Conservation (phyloP, 2,888 invertebrate genomes). For the Muschampia plurimacula region DNA sequence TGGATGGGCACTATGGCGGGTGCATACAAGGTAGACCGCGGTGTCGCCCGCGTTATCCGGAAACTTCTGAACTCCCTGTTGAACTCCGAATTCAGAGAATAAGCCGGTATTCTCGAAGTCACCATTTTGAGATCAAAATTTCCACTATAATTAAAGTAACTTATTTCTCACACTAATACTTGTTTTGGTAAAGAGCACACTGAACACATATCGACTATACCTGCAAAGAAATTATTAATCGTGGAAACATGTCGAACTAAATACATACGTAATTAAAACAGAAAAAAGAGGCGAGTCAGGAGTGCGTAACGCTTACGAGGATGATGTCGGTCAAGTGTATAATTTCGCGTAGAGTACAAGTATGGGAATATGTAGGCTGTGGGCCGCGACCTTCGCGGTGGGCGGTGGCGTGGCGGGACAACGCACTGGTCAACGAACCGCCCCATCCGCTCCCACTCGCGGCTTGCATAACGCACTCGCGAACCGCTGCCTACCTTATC, state of each 20-base stretch:
- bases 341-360: slow-evolving; percentile 51
- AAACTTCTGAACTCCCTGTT: slow-evolving; percentile 86
- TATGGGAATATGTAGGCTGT: slow-evolving; percentile 58
- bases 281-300: slow-evolving; percentile 15
- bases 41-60: slow-evolving; percentile 82
- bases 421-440: slow-evolving; percentile 85
- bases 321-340: slow-evolving; percentile 44
- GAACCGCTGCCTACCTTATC: slow-evolving; percentile 62
- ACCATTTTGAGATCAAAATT: slow-evolving; percentile 87
- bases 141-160: slow-evolving; percentile 65
- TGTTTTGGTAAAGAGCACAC: slow-evolving; percentile 76
- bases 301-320: slow-evolving; percentile 42
- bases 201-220: slow-evolving; percentile 83
- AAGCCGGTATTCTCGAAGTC: slow-evolving; percentile 87
- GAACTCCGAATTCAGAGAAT: slow-evolving; percentile 87
- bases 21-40: slow-evolving; percentile 78
- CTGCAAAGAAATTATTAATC: slow-evolving; percentile 55
- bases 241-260: slow-evolving; percentile 65
- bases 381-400: slow-evolving; percentile 83
- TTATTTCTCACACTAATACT: slow-evolving; percentile 68
- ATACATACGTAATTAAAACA: slow-evolving; percentile 34
- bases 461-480: slow-evolving; percentile 77
- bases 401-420: slow-evolving; percentile 76
- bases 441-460: slow-evolving; percentile 66
- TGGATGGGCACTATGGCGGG: slow-evolving; percentile 86